Conservation (phyloP, 2,888 invertebrate genomes). For the Cheilosia pagana region DNA sequence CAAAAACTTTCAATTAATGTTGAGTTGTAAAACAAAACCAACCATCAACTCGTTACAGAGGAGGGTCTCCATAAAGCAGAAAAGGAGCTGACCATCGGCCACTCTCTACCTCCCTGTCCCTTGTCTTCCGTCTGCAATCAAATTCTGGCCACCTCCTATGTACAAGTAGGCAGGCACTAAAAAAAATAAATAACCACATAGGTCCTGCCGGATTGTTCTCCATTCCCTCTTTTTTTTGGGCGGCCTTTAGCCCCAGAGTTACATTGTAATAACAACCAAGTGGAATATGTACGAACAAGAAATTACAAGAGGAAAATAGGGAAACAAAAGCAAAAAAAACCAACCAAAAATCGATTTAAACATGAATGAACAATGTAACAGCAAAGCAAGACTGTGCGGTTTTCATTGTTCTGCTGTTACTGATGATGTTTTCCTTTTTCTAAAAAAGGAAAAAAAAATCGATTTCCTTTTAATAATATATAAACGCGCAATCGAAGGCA, state of each 20-base stretch:
- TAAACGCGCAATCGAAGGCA: slow-evolving; percentile 74
- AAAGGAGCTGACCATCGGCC: slow-evolving; percentile 2
- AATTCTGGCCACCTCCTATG: slow-evolving; percentile 4
- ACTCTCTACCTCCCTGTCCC: too few species aligned
- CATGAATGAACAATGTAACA: slow-evolving; percentile 67
- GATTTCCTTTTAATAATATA: slow-evolving; percentile 72
- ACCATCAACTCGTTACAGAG: slow-evolving; percentile 36
- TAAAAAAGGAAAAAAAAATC: slow-evolving; percentile 54
- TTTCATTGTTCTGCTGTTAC: slow-evolving; percentile 65
- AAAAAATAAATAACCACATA: slow-evolving; percentile 12
- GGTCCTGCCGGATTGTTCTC: slow-evolving; percentile 26
- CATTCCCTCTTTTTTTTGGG: slow-evolving; percentile 48
- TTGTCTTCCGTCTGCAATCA: slow-evolving; percentile 20
- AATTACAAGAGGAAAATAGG: slow-evolving; percentile 54
- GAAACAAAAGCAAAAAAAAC: slow-evolving; percentile 22
- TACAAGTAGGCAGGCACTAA: slow-evolving; percentile 34
- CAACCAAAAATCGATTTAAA: slow-evolving; percentile 65
- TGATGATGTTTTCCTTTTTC: slow-evolving; percentile 40
- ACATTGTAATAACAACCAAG: slow-evolving; percentile 70
- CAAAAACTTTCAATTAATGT: slow-evolving; percentile 66
- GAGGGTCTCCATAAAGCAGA: neutral
- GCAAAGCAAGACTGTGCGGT: slow-evolving; percentile 71
- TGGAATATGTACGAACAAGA: slow-evolving; percentile 68
- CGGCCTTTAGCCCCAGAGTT: slow-evolving; percentile 48
- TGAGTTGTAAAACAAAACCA: slow-evolving; percentile 58